Conservation (phyloP, 2,888 invertebrate species). For the Melanostoma scalare region DNA sequence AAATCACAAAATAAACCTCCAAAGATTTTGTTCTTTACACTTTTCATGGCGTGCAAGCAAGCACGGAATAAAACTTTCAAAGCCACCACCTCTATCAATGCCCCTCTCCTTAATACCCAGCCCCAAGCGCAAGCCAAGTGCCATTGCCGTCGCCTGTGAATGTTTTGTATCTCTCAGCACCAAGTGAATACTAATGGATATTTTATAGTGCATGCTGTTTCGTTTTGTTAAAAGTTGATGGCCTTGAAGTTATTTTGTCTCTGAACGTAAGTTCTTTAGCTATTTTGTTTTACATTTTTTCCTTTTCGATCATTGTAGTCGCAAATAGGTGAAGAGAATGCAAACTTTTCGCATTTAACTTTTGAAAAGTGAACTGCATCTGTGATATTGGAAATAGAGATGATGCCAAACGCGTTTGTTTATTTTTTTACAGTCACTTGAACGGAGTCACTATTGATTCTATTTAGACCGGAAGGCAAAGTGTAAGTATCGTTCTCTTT, state of each 20-base stretch:
- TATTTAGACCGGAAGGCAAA: constrained; percentile 14
- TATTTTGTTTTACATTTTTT: constrained; percentile 17
- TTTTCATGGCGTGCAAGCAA: constrained; percentile 41
- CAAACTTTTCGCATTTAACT: constrained; percentile 62
- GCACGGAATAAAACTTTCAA: constrained; percentile 32
- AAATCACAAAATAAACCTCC: constrained; percentile 49
- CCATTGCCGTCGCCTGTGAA: constrained; percentile 7
- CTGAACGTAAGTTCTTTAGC: constrained; percentile 48
- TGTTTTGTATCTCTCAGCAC: constrained; percentile 53
- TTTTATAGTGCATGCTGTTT: constrained; percentile 70
- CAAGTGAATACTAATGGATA: constrained; percentile 68
- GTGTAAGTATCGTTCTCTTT: constrained; percentile 14
- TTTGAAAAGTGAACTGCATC: constrained; percentile 50
- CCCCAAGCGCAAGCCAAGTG: background rate
- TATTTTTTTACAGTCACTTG: constrained; percentile 25
- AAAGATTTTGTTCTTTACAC: constrained; percentile 28
- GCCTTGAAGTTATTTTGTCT: constrained; percentile 57
- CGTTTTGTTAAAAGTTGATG: constrained; percentile 52
- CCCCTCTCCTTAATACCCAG: background rate
- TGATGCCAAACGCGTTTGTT: constrained; percentile 34
- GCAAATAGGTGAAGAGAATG: background rate
- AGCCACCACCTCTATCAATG: constrained; percentile 17
- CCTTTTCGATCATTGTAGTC: constrained; percentile 37
- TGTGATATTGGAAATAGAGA: constrained; percentile 5
- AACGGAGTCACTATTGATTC: constrained; percentile 38